Conservation (phyloP, 2,113 vertebrate species). For the Dicerorhinus sumatrensis region DNA sequence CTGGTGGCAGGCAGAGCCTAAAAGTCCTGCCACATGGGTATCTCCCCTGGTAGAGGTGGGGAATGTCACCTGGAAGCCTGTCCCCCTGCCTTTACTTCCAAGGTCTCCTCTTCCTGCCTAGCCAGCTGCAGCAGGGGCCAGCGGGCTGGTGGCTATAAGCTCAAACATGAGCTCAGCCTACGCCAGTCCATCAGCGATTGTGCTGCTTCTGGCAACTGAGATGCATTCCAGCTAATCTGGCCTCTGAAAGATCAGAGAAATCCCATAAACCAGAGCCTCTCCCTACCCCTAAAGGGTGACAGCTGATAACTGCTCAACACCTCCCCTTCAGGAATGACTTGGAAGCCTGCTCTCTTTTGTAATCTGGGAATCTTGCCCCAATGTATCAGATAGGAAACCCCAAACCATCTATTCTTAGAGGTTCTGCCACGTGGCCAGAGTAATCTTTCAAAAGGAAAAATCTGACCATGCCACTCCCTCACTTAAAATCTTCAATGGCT, state of each 20-base stretch:
- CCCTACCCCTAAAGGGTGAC: background rate
- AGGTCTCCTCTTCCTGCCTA: background rate
- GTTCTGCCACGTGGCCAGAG: background rate
- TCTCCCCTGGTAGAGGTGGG: background rate
- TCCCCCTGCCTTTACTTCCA: background rate
- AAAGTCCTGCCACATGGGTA: background rate
- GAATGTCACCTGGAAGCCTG: background rate
- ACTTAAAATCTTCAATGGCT: constrained; percentile 16
- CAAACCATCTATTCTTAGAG: constrained; percentile 40
- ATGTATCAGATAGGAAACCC: constrained; percentile 3
- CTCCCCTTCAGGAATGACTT: constrained; percentile 17
- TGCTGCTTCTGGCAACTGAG: background rate
- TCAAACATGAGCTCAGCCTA: background rate
- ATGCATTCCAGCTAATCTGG: background rate
- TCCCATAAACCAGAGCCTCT: background rate
- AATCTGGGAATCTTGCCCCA: constrained; percentile 17
- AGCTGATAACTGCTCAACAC: background rate
- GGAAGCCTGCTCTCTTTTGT: background rate
- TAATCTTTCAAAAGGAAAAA: constrained; percentile 36
- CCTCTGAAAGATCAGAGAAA: constrained; percentile 21
- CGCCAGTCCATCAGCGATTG: background rate
- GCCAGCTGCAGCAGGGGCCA: background rate
- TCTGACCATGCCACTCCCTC: background rate
- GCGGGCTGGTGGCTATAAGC: background rate
- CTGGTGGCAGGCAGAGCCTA: background rate